Base-by-base conservation (phyloP, 2,113 vertebrate species). In the Pyrgilauda ruficollis region DNA sequence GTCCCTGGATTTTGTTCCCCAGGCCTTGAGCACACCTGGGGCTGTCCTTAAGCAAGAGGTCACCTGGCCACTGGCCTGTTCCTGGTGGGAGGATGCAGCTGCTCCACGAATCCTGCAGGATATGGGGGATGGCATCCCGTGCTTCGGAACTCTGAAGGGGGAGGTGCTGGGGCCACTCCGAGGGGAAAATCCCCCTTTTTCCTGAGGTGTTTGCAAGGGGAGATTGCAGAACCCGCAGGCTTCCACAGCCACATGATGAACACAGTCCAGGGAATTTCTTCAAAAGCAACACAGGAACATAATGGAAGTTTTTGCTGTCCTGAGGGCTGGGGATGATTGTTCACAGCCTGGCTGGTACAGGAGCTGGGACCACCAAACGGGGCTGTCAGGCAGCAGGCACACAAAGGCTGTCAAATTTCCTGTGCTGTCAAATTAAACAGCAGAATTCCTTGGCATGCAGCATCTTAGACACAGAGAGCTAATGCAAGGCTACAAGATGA, bases 311-410 rank as follows among this genome's bases (percentile, higher is more conserved):
- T 47, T 70, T 3, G 5, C 56, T 37, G 41, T 13, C 43, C n/a
- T 15, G 10, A 49, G 47, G 52, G 47, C 3, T 50, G 0, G 3
- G 35, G 12, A 16, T 1, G 1, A 7, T 18, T 47, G 9, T 53
- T 72, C 24, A 1, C 74, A 69, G 35, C 33, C 49, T 35, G 72
- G 24, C n/a, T 2, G 5, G 23, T 9, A 2, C 33, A 15, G 22
- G 47, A 87, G 66, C 89, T 4, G 8, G 44, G 59, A 43, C 21
- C 37, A 31, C 44, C 0, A 8, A 31, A 6, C 0, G 2, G 55
- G 28, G 39, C 70, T 55, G 30, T 23, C 30, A 18, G 31, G 64
- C 64, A 50, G 55, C 64, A 35, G 76, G 23, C 24, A 27, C n/a
- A 24, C 58, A 63, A 31, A 78, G 47, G 39, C 3, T 43, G 53